These are phyloP conservation scores for Oasisia sp. DNA, from an alignment of 2,888 invertebrate genomes.

Conservation along the genomic window DNA sequence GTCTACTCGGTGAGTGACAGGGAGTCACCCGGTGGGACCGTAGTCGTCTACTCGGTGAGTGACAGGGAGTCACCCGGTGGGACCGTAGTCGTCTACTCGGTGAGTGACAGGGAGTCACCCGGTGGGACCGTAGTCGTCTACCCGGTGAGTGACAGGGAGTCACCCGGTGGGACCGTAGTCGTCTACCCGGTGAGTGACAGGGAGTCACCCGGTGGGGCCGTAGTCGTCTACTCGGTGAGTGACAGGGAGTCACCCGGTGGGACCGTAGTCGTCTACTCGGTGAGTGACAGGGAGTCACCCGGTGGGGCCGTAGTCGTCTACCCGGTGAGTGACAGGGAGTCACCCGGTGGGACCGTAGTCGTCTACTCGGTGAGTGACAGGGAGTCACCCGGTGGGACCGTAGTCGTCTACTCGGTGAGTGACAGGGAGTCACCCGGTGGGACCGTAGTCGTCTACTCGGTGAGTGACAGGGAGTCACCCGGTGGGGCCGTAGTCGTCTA, in stretches of 20 bases:
- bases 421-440: too few relatives aligned
- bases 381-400: not conserved
- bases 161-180: not conserved
- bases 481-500: too few relatives aligned
- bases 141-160: not conserved
- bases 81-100: not conserved
- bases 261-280: not conserved
- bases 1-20: not conserved
- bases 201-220: not conserved
- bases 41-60: too few relatives aligned
- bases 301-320: not conserved
- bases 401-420: not conserved
- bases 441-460: not conserved
- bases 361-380: not conserved
- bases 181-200: not conserved
- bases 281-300: not conserved
- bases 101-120: not conserved
- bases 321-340: not conserved
- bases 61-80: not conserved
- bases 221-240: too few relatives aligned
- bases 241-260: not conserved
- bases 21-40: not conserved
- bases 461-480: too few relatives aligned
- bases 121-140: not conserved
- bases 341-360: not conserved